Conservation (phyloP, 2,797 vertebrate species). For the Neoniphon sammara region DNA sequence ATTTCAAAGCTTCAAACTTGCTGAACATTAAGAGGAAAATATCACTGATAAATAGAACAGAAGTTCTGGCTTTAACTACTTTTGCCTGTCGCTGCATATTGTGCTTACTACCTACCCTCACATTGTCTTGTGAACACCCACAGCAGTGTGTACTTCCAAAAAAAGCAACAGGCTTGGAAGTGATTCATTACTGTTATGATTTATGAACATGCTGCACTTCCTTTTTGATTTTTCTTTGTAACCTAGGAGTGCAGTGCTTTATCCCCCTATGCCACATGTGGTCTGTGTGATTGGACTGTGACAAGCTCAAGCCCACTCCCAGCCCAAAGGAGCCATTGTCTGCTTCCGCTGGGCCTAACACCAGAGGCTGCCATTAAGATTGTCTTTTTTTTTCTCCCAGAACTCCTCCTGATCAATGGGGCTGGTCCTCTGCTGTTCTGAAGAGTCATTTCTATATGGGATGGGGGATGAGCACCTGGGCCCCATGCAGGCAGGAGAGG, state of each 20-base stretch:
- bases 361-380: constrained; percentile 65
- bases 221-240: constrained; percentile 61
- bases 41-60: constrained; percentile 10
- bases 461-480: constrained; percentile 73
- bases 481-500: constrained; percentile 69
- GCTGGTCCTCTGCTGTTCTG: constrained; percentile 62
- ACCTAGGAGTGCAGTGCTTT: constrained; percentile 57
- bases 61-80: constrained; percentile 19
- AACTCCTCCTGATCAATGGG: constrained; percentile 63
- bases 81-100: neutral
- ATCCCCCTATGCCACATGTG: constrained; percentile 55
- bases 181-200: constrained; percentile 33
- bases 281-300: constrained; percentile 60
- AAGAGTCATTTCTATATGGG: constrained; percentile 74
- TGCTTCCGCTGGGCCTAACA: constrained; percentile 60
- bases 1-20: constrained; percentile 47
- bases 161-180: constrained; percentile 28
- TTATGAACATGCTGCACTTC: constrained; percentile 12
- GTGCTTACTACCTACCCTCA: constrained; percentile 11
- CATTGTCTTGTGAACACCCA: constrained; percentile 13
- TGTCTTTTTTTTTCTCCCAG: constrained; percentile 39
- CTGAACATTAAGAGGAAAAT: constrained; percentile 23
- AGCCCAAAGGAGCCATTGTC: constrained; percentile 62
- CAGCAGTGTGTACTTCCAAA: constrained; percentile 19
- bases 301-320: constrained; percentile 54